A percentile compares a stretch with the other conserved stretches of the same genome.
phyloP scores from a whole-genome alignment of 2,797 vertebrate genomes.

The Staurois parvus region DNA sequence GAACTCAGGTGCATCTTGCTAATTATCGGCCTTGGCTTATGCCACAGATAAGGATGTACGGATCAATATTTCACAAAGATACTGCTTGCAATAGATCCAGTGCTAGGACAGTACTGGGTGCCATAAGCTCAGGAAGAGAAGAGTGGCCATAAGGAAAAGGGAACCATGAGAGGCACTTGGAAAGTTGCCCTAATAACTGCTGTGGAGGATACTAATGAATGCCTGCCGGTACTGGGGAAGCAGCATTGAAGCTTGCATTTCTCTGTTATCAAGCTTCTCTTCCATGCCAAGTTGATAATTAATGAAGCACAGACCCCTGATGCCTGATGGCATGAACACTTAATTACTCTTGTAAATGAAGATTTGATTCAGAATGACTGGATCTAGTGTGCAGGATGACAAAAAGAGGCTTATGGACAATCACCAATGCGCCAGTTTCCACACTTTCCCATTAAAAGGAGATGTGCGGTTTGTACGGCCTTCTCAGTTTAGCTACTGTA shows the following conservation, averaged over 20 bases:
- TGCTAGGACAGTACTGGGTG: conserved; percentile 51
- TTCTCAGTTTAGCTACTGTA: conserved; percentile 60
- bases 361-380: conserved; percentile 66
- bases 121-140: conserved; percentile 68
- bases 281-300: conserved; percentile 68
- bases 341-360: conserved; percentile 68
- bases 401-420: conserved; percentile 63
- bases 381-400: conserved; percentile 63
- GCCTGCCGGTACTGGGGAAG: conserved; percentile 56
- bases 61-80: background rate
- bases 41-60: background rate
- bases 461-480: conserved; percentile 52
- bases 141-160: conserved; percentile 65
- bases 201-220: conserved; percentile 67
- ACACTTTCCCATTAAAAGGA: conserved; percentile 50
- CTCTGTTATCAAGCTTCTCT: conserved; percentile 68
- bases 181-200: conserved; percentile 68
- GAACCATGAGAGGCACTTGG: conserved; percentile 67
- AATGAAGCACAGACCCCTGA: conserved; percentile 69
- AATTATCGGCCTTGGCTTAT: background rate
- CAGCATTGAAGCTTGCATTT: conserved; percentile 65
- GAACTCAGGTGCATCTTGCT: background rate
- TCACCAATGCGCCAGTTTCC: conserved; percentile 62
- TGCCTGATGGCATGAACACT: conserved; percentile 67
- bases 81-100: conserved; percentile 7